Conservation (phyloP, 1,140 invertebrate species). For the Samia ricini region DNA sequence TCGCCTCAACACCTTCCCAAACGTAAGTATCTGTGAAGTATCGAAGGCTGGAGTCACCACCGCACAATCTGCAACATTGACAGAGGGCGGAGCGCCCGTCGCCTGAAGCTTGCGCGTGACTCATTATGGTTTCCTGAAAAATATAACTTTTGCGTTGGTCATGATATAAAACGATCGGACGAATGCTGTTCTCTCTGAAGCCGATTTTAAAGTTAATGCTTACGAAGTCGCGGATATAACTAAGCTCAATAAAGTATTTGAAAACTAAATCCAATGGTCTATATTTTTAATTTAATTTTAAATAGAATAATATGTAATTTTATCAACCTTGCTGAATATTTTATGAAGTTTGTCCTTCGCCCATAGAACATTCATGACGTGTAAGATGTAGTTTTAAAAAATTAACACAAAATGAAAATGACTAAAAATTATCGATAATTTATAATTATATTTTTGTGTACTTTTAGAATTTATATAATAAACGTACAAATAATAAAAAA, state of each 20-base stretch:
- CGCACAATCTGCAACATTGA: slow-evolving; percentile 41
- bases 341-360: slow-evolving; percentile 41
- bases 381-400: background rate
- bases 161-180: background rate
- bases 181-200: background rate
- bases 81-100: slow-evolving; percentile 27
- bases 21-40: slow-evolving; percentile 38
- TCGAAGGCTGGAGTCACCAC: slow-evolving; percentile 29
- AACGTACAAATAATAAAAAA: too few relatives aligned
- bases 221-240: background rate
- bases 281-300: background rate
- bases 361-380: slow-evolving; percentile 39
- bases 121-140: background rate
- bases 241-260: background rate
- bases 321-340: slow-evolving; percentile 44
- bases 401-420: background rate
- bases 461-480: background rate
- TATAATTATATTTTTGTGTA: background rate
- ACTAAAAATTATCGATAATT: background rate
- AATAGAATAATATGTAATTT: background rate
- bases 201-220: background rate
- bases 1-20: slow-evolving; percentile 42
- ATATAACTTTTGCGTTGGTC: background rate
- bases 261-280: background rate
- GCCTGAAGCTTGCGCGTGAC: slow-evolving; percentile 37